Percentiles rank a stretch among this genome's conserved stretches.
Evolutionary conservation across 2,797 vertebrate species (phyloP).

Genomic region (Cygnus olor): DNA sequence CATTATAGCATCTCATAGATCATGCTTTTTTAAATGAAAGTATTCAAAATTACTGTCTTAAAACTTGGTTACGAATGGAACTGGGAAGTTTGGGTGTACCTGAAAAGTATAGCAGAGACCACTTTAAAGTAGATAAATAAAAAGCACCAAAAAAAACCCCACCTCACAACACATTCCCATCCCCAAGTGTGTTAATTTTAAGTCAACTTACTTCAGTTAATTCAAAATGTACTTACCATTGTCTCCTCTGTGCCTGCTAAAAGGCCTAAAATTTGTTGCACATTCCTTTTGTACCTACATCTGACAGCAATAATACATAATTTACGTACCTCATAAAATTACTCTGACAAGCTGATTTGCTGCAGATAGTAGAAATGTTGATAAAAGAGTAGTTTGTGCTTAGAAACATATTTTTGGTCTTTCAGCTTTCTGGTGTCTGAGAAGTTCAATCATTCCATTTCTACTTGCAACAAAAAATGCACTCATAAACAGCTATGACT

Average conservation of each 20-base stretch:
- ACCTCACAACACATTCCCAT: neutral
- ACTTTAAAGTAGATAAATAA: neutral
- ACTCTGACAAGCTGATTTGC: neutral
- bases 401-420: neutral
- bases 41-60: neutral
- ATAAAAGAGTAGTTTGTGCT: neutral
- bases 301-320: neutral
- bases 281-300: neutral
- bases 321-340: neutral
- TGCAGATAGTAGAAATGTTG: neutral
- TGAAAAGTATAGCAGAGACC: neutral
- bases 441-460: constrained; percentile 10
- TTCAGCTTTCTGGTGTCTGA: neutral
- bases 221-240: neutral
- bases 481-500: neutral
- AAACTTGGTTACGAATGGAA: neutral
- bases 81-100: neutral
- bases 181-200: neutral
- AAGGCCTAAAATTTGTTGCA: neutral
- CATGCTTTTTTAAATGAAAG: neutral
- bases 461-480: neutral
- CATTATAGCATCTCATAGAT: neutral
- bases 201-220: neutral
- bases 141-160: neutral
- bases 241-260: neutral